phyloP scores from a whole-genome alignment of 92 coral and sea anemone species.

The Umimayanthus chanpuru region DNA sequence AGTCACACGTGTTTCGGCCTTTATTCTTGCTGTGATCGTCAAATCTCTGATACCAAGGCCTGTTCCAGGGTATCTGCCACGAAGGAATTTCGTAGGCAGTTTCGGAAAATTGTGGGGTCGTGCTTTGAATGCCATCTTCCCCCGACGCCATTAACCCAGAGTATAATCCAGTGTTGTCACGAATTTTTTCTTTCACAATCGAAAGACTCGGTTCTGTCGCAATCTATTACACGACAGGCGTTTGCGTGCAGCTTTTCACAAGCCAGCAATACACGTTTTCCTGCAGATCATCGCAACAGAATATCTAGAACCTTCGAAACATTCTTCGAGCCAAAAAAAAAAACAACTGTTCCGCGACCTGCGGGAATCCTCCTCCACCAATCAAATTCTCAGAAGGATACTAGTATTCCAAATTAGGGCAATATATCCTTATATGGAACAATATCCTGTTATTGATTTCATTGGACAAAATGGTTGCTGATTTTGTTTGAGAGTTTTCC shows the following conservation, averaged over 20 bases:
- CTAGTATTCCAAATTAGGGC: slow-evolving; percentile 3
- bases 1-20: slow-evolving; percentile 39
- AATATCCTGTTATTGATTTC: slow-evolving; percentile 8
- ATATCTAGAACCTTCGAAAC: slow-evolving; percentile 20
- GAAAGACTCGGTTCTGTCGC: neutral
- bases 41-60: slow-evolving; percentile 85
- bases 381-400: slow-evolving; percentile 16
- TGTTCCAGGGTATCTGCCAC: slow-evolving; percentile 88
- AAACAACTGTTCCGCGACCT: neutral
- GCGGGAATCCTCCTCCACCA: slow-evolving; percentile 35
- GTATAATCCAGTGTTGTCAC: neutral
- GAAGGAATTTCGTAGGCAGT: slow-evolving; percentile 82
- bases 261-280: slow-evolving; percentile 12
- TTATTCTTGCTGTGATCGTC: slow-evolving; percentile 29
- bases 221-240: slow-evolving; percentile 18
- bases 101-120: slow-evolving; percentile 27
- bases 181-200: slow-evolving; percentile 10
- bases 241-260: neutral
- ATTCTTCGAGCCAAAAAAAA: slow-evolving; percentile 9
- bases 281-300: neutral
- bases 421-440: slow-evolving; percentile 31
- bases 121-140: slow-evolving; percentile 19
- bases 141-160: neutral
- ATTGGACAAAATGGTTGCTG: slow-evolving; percentile 47
- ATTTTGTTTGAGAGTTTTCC: slow-evolving; percentile 25